Percentiles rank a stretch among this genome's conserved stretches.
Evolutionary conservation across 2,113 vertebrate species (phyloP).

Genomic region (Craseonycteris thonglongyai): DNA sequence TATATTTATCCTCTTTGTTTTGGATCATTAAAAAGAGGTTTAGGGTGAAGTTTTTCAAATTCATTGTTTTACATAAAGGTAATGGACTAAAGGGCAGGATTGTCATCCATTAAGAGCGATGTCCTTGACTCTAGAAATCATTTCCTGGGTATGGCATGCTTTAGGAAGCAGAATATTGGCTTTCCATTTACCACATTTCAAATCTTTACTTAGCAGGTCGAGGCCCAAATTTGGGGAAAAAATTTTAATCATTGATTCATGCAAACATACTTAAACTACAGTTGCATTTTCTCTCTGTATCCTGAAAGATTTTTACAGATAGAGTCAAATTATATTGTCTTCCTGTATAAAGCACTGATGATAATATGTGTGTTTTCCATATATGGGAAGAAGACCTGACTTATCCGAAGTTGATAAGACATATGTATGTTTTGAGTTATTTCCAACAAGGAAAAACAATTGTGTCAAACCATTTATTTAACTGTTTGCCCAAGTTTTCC

Average conservation of each 20-base stretch:
- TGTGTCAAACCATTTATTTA: neutral
- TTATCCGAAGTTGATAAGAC: neutral
- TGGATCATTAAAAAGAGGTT: neutral
- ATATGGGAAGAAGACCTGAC: neutral
- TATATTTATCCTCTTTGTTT: neutral
- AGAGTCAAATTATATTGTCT: neutral
- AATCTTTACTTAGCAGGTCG: neutral
- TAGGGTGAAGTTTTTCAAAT: neutral
- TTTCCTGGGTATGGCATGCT: neutral
- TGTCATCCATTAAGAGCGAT: neutral
- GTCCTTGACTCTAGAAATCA: neutral
- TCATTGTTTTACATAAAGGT: neutral
- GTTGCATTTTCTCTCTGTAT: neutral
- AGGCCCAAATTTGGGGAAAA: neutral
- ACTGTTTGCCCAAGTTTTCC: neutral
- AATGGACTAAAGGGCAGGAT: neutral
- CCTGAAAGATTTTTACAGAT: neutral
- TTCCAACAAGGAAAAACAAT: neutral
- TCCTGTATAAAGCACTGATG: neutral
- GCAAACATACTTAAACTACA: neutral
- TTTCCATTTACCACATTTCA: neutral
- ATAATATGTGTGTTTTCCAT: neutral
- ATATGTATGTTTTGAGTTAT: neutral
- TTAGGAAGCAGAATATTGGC: conserved; percentile 13
- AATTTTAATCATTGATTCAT: neutral